phyloP scores from a whole-genome alignment of 2,797 vertebrate species.

The Spinus olivaceus region DNA sequence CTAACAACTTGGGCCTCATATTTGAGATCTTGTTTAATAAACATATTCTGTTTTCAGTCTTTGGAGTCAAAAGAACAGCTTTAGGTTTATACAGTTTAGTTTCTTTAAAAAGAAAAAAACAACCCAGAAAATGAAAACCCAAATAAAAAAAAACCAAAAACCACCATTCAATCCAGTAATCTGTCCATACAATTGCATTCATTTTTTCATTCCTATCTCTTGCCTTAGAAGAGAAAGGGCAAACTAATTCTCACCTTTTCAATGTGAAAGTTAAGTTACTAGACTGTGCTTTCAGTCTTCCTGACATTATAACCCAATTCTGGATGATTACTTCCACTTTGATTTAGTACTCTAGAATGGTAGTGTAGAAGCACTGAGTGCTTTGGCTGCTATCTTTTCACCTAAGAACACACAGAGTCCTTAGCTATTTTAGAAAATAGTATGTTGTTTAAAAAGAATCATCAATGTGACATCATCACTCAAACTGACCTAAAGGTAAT shows the following conservation, averaged over 20 bases:
- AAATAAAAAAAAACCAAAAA: neutral
- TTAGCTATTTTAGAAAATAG: neutral
- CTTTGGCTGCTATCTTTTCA: neutral
- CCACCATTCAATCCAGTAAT: neutral
- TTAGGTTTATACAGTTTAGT: neutral
- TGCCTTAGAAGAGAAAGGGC: neutral
- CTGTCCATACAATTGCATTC: neutral
- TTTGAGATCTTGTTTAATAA: neutral
- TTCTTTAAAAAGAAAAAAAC: neutral
- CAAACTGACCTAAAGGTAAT: neutral
- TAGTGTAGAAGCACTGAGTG: neutral
- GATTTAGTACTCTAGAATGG: neutral
- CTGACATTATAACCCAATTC: neutral
- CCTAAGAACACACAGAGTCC: neutral
- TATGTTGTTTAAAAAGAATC: neutral
- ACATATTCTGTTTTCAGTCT: neutral
- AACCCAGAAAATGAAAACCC: neutral
- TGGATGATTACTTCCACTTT: neutral
- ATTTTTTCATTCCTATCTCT: neutral
- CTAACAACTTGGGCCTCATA: neutral
- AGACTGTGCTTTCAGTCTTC: neutral
- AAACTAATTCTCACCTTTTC: neutral
- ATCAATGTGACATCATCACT: neutral
- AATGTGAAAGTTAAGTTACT: neutral
- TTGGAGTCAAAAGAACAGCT: neutral